Conservation (phyloP, 64 coral and sea anemone species). For the Anthopleura sola region DNA sequence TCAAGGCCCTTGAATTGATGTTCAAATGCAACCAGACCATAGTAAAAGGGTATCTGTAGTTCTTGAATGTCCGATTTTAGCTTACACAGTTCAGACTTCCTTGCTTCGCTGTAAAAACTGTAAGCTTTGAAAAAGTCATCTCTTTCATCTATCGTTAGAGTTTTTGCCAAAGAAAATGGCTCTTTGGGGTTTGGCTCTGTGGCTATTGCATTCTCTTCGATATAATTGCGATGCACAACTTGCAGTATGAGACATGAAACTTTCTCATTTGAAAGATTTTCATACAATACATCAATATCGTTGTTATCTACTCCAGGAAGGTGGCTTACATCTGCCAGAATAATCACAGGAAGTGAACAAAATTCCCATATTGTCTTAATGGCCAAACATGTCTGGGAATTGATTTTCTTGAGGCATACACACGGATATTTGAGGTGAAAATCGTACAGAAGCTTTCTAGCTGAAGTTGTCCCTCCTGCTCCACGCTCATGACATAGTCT, state of each 20-base stretch:
- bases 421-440: conserved; percentile 53
- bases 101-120: conserved; percentile 24
- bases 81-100: neutral
- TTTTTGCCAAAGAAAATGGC: neutral
- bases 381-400: conserved; percentile 16
- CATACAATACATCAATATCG: conserved; percentile 38
- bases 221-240: conserved; percentile 1
- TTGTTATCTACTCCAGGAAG: conserved; percentile 10
- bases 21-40: conserved; percentile 56
- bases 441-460: conserved; percentile 49
- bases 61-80: neutral
- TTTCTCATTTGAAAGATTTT: conserved; percentile 50
- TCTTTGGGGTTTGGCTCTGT: neutral
- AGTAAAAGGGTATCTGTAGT: conserved; percentile 70
- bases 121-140: conserved; percentile 26
- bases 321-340: conserved; percentile 38
- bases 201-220: neutral
- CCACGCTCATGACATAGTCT: conserved; percentile 50
- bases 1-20: conserved; percentile 37
- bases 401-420: conserved; percentile 41
- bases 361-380: conserved; percentile 54
- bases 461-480: conserved; percentile 73
- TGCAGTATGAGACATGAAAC: conserved; percentile 50
- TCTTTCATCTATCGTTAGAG: neutral
- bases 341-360: conserved; percentile 45